Evolutionary conservation across 2,888 invertebrate species (phyloP).

Genomic region (Pachymerium ferrugineum): DNA sequence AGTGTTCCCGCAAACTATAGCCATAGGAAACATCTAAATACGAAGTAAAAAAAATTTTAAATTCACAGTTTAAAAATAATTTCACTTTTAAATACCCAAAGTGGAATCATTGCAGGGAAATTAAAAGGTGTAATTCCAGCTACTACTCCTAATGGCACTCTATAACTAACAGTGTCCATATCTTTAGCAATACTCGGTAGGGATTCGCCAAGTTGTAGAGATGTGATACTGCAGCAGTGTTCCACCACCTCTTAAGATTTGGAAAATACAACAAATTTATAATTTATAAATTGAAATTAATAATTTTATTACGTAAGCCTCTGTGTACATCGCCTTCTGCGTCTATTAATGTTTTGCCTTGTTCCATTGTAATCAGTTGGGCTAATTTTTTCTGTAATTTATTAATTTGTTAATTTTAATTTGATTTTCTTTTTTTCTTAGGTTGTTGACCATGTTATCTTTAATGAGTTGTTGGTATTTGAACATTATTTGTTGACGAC

Average conservation of each 20-base stretch:
- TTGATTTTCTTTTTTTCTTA: background rate
- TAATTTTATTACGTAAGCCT: conserved; percentile 69
- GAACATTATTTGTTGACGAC: conserved; percentile 89
- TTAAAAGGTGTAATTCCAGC: conserved; percentile 98
- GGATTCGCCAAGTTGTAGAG: conserved; percentile 87
- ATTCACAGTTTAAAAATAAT: background rate
- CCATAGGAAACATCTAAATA: conserved; percentile 59
- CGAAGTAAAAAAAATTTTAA: background rate
- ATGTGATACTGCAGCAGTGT: conserved; percentile 89
- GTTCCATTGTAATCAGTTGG: conserved; percentile 85
- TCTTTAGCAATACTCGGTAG: conserved; percentile 78
- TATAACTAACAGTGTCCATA: conserved; percentile 92
- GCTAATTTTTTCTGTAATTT: conserved; percentile 67
- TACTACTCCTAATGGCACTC: conserved; percentile 85
- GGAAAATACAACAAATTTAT: background rate
- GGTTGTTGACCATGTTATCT: conserved; percentile 63
- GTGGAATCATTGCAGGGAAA: conserved; percentile 98
- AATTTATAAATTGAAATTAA: background rate
- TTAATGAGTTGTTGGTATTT: conserved; percentile 76
- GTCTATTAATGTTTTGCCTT: conserved; percentile 94
- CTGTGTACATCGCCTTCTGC: conserved; percentile 97
- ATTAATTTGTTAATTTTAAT: background rate
- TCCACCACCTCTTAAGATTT: conserved; percentile 79
- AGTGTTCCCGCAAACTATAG: conserved; percentile 82
- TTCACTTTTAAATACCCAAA: conserved; percentile 61